Conservation (phyloP, 1,140 invertebrate species). For the Lasioglossum albipes region DNA sequence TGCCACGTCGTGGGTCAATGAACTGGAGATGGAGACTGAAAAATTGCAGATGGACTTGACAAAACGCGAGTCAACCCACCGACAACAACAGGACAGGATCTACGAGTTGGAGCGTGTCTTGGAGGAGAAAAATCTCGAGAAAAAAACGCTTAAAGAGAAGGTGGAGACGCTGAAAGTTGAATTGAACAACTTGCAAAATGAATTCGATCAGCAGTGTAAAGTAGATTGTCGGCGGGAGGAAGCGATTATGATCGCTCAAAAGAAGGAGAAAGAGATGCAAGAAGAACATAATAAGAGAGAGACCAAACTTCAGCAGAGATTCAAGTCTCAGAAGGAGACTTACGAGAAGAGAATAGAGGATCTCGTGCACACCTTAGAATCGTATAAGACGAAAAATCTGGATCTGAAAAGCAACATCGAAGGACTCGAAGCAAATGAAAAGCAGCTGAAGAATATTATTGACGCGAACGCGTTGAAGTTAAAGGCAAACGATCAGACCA, state of each 20-base stretch:
- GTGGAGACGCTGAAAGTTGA: slow-evolving; percentile 65
- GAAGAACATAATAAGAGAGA: slow-evolving; percentile 56
- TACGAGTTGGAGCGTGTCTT: slow-evolving; percentile 40
- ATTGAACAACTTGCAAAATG: slow-evolving; percentile 60
- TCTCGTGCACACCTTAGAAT: slow-evolving; percentile 55
- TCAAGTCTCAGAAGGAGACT: slow-evolving; percentile 59
- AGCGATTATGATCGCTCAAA: slow-evolving; percentile 51
- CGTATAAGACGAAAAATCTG: slow-evolving; percentile 56
- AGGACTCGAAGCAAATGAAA: slow-evolving; percentile 64
- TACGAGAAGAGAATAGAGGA: slow-evolving; percentile 59
- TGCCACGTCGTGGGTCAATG: slow-evolving; percentile 59
- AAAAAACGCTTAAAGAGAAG: slow-evolving; percentile 64
- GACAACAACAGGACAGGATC: slow-evolving; percentile 50
- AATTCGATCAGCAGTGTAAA: slow-evolving; percentile 63
- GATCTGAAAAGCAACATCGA: slow-evolving; percentile 67
- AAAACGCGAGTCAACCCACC: slow-evolving; percentile 28
- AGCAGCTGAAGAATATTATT: slow-evolving; percentile 64
- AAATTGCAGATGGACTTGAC: slow-evolving; percentile 67
- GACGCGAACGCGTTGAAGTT: slow-evolving; percentile 65
- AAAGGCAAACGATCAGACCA: slow-evolving; percentile 38
- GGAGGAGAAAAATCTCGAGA: slow-evolving; percentile 64
- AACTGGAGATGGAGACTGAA: slow-evolving; percentile 73
- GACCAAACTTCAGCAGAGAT: slow-evolving; percentile 62
- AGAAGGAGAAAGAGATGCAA: slow-evolving; percentile 63
- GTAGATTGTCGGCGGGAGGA: slow-evolving; percentile 30